Conservation (phyloP, 2,888 invertebrate species). For the Stegophylla sp. region DNA sequence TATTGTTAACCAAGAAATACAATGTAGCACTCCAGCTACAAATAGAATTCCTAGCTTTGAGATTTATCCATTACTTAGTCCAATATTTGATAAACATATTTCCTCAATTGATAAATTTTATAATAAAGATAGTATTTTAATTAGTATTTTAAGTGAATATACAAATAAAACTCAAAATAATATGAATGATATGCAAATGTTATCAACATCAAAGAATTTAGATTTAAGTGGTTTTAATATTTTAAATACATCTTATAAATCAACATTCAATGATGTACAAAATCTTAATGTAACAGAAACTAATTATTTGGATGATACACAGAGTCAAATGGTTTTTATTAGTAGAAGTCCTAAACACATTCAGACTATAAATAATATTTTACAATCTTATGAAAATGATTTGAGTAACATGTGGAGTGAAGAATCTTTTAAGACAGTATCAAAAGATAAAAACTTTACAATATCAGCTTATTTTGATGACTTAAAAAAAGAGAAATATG, state of each 20-base stretch:
- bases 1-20: neutral
- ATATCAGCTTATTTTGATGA: slow-evolving; percentile 1
- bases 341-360: slow-evolving; percentile 9
- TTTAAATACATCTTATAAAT: neutral
- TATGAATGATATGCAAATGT: neutral
- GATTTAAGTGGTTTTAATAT: neutral
- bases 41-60: neutral
- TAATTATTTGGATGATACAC: neutral
- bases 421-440: neutral
- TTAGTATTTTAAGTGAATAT: neutral
- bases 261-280: neutral
- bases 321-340: neutral
- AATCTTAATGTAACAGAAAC: neutral
- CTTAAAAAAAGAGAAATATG: neutral
- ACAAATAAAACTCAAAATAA: neutral
- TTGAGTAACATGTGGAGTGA: neutral
- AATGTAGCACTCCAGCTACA: neutral
- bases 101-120: neutral
- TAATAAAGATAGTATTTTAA: neutral
- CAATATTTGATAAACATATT: neutral
- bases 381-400: neutral
- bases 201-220: neutral
- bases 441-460: neutral
- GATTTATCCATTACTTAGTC: neutral
- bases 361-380: neutral